Evolutionary conservation across 1,140 invertebrate species (phyloP), one percentile per base, ranked within the genome.

Genomic region (Zaprionus davidi): DNA sequence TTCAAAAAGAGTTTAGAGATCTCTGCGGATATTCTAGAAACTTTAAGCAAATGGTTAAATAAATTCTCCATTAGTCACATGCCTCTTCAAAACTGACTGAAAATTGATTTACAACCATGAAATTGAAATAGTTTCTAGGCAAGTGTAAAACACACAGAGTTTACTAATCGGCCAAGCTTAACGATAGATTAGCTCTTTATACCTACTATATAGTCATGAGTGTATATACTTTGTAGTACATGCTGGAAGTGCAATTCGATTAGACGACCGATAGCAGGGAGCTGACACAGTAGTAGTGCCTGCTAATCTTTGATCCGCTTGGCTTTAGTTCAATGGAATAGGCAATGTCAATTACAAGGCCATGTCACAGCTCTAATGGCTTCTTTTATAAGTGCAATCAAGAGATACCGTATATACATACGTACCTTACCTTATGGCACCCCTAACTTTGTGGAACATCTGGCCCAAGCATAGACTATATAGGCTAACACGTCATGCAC

Each of bases 291-390:
- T 44, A n/a, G 15, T 9, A 44, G n/a, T 17, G n/a, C n/a, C 9
- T 7, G 6, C 41, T 46, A 44, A 67, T 67, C 64, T 26, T 57
- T 34, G 36, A 67, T 17, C 64, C 64, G 24, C 11, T 7, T 56
- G 4, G 53, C n/a, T 22, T 36, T 20, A 36, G n/a, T 17, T 22
- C 26, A 31, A 2, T 41, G 41, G 6, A 70, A 82, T 34, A 62
- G 76, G 76, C 81, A 82, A 20, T 71, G 34, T 69, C 81, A 83
- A 69, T 51, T 63, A 60, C 72, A 80, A 66, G 72, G 72, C 69
- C 65, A 84, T 66, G 20, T 63, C 64, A 70, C 13, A 2, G n/a
- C 12, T 0, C 12, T 20, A 9, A 5, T 11, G 41, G 53, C 5
- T 31, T 68, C n/a, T 17, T 34, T 68, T 51, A 51, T 38, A n/a